These are phyloP conservation scores for Apodemia hepburni DNA, from an alignment of 2,888 invertebrate species.

Conservation along the genomic window DNA sequence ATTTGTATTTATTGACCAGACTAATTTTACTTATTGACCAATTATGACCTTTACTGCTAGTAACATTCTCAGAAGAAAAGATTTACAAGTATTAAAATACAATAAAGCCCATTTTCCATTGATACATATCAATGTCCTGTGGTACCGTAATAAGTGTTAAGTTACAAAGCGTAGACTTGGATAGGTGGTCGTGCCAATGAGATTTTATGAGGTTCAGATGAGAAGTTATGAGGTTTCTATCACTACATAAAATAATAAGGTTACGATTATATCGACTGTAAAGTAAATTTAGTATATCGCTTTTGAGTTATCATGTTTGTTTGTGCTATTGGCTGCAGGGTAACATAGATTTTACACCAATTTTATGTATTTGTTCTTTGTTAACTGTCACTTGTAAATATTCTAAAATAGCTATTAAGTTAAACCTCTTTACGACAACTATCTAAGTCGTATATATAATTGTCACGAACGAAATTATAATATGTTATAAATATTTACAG, in stretches of 20 bases:
- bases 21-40: slow-evolving; percentile 36
- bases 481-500: too few species aligned
- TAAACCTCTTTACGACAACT: too few species aligned
- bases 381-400: neutral
- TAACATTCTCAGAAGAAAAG: slow-evolving; percentile 40
- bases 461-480: too few species aligned
- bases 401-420: neutral
- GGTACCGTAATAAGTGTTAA: slow-evolving; percentile 48
- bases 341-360: neutral
- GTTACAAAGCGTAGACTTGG: slow-evolving; percentile 44
- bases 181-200: slow-evolving; percentile 43
- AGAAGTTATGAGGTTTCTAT: slow-evolving; percentile 46
- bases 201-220: slow-evolving; percentile 48
- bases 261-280: slow-evolving; percentile 30
- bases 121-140: slow-evolving; percentile 44
- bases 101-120: slow-evolving; percentile 41
- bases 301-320: neutral
- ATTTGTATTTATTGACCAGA: slow-evolving; percentile 30
- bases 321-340: slow-evolving; percentile 2
- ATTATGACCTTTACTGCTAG: slow-evolving; percentile 39
- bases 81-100: slow-evolving; percentile 28
- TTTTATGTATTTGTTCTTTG: neutral
- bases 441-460: too few species aligned
- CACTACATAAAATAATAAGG: slow-evolving; percentile 41
- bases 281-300: slow-evolving; percentile 2